Evolutionary conservation across 2,113 vertebrate species (phyloP).

Genomic region (Echinops telfairi): DNA sequence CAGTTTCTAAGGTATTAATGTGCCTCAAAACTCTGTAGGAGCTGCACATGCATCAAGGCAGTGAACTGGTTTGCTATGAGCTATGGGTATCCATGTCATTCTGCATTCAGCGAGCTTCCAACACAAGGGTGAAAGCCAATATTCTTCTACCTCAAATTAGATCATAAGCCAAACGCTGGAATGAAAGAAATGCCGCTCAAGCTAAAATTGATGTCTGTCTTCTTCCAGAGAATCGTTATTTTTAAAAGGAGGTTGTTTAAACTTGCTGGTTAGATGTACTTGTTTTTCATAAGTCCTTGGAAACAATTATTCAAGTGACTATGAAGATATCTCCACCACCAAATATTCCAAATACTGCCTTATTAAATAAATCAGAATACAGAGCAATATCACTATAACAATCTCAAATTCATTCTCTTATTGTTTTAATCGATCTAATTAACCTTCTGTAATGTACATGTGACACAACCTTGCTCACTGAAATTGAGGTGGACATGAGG

Average conservation of each 20-base stretch:
- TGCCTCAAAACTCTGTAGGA: constrained; percentile 80
- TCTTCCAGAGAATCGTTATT: constrained; percentile 30
- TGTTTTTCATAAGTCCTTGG: background rate
- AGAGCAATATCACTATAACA: background rate
- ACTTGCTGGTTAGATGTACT: constrained; percentile 23
- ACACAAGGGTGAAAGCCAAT: constrained; percentile 72
- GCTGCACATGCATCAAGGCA: constrained; percentile 68
- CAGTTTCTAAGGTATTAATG: constrained; percentile 84
- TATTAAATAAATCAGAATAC: background rate
- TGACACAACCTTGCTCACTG: background rate
- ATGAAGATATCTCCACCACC: background rate
- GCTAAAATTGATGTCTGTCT: background rate
- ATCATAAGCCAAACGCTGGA: constrained; percentile 39
- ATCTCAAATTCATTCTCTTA: background rate
- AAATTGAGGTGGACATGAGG: background rate
- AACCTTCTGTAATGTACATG: background rate
- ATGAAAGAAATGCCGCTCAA: constrained; percentile 48
- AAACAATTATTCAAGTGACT: background rate
- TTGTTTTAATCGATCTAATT: background rate
- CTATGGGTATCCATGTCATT: constrained; percentile 25
- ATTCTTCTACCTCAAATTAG: background rate
- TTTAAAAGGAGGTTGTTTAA: constrained; percentile 64
- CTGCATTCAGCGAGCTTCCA: constrained; percentile 68
- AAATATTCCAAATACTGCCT: background rate
- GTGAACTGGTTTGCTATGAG: constrained; percentile 68